A percentile compares a stretch with the other conserved stretches of the same genome.
phyloP scores from a whole-genome alignment of 2,888 invertebrate genomes.

The Cynaeus angustus region DNA sequence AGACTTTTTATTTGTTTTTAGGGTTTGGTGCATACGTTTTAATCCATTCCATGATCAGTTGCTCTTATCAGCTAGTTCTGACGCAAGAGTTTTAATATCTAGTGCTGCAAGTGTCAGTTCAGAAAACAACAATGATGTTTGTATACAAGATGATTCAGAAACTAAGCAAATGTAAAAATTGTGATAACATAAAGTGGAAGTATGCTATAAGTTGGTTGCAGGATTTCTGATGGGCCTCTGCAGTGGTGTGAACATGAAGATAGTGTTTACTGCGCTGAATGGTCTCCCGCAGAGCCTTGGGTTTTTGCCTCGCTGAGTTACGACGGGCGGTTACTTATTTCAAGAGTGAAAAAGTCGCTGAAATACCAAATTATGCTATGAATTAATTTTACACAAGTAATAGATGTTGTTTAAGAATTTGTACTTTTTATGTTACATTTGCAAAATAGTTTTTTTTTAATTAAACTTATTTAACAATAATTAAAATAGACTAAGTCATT shows the following conservation, averaged over 20 bases:
- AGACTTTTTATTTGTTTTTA: no score
- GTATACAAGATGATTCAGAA: slow-evolving; percentile 72
- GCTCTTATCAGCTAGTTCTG: slow-evolving; percentile 94
- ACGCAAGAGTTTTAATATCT: slow-evolving; percentile 92
- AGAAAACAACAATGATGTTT: slow-evolving; percentile 78
- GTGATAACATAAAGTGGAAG: not conserved
- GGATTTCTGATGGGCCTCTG: slow-evolving; percentile 89
- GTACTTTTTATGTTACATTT: no score
- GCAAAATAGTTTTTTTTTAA: no score
- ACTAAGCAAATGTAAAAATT: slow-evolving; percentile 72
- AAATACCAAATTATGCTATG: slow-evolving; percentile 94
- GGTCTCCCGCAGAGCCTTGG: slow-evolving; percentile 99
- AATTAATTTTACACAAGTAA: slow-evolving; percentile 54
- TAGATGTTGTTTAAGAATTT: no score
- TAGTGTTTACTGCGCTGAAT: slow-evolving; percentile 97
- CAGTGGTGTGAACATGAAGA: slow-evolving; percentile 98
- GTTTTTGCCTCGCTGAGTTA: slow-evolving; percentile 98
- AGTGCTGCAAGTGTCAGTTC: slow-evolving; percentile 92
- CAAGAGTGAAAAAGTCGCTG: slow-evolving; percentile 93
- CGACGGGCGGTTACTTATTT: slow-evolving; percentile 95
- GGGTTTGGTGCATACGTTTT: slow-evolving; percentile 95
- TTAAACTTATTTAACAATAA: no score
- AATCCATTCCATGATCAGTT: slow-evolving; percentile 98
- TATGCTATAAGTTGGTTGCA: slow-evolving; percentile 61
- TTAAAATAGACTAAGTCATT: no score